These are phyloP conservation scores for Resseliella maxima DNA, from an alignment of 2,888 invertebrate species.

Conservation along the genomic window DNA sequence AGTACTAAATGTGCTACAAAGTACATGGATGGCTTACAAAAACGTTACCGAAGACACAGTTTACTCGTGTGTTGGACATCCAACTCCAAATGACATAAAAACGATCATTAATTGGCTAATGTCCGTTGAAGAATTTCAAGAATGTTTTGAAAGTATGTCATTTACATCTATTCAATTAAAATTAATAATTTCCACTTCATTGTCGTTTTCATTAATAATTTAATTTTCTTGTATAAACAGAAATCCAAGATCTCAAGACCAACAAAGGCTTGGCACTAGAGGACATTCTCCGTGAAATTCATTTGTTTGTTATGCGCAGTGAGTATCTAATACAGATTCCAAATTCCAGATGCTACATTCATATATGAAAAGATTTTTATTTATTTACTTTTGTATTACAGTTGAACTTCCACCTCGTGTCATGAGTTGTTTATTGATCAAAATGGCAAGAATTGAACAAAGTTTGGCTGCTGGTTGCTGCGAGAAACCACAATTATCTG, in stretches of 20 bases:
- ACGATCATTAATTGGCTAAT: conserved; percentile 88
- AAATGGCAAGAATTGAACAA: conserved; percentile 91
- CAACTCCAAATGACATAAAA: conserved; percentile 88
- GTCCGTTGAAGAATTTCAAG: conserved; percentile 80
- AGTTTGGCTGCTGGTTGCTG: conserved; percentile 86
- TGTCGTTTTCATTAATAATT: background rate
- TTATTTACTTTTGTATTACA: conserved; percentile 67
- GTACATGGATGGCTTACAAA: conserved; percentile 93
- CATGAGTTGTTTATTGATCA: conserved; percentile 81
- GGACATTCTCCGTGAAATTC: conserved; percentile 93
- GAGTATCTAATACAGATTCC: conserved; percentile 64
- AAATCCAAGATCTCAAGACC: conserved; percentile 85
- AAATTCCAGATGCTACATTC: too few species aligned
- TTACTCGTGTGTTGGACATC: conserved; percentile 97
- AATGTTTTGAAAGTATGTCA: conserved; percentile 81
- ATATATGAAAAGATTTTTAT: too few species aligned
- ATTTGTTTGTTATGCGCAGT: conserved; percentile 88
- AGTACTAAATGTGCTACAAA: conserved; percentile 95
- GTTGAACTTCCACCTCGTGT: conserved; percentile 88
- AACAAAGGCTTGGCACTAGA: conserved; percentile 91
- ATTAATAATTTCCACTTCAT: too few species aligned
- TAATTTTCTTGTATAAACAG: conserved; percentile 64
- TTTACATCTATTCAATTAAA: too few species aligned
- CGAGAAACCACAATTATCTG: conserved; percentile 90
- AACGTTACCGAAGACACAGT: conserved; percentile 88